Percentiles rank a stretch among this genome's conserved stretches.
phyloP scores from a whole-genome alignment of 2,797 vertebrate species.

The Pantherophis vulpinus region DNA sequence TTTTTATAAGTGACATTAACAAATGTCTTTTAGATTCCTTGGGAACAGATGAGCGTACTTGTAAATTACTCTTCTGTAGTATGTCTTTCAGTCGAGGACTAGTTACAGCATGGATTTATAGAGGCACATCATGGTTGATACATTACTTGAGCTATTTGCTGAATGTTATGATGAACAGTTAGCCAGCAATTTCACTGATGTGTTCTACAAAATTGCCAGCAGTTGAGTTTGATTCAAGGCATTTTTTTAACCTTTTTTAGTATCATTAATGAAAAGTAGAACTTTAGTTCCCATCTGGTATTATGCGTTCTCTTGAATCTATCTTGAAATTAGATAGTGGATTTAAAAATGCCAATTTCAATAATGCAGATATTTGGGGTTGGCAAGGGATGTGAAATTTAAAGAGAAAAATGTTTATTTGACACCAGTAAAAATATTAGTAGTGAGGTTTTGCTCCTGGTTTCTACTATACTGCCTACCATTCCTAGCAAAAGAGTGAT shows the following conservation, averaged over 20 bases:
- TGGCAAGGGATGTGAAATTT: background rate
- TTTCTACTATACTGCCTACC: background rate
- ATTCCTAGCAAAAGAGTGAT: background rate
- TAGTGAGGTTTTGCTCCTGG: background rate
- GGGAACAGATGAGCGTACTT: background rate
- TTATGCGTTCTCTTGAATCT: too few species aligned
- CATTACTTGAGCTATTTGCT: background rate
- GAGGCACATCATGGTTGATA: background rate
- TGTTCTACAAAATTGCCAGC: background rate
- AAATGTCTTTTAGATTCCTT: constrained; percentile 19
- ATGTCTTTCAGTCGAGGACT: background rate
- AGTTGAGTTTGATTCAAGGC: background rate
- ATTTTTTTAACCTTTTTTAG: background rate
- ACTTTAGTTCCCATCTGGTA: background rate
- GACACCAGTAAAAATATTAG: background rate
- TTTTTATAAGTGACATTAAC: constrained; percentile 40
- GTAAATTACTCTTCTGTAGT: background rate
- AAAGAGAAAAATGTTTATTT: background rate
- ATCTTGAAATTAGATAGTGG: background rate
- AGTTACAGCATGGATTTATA: background rate
- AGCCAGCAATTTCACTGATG: background rate
- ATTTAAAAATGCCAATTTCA: background rate
- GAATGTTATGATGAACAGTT: background rate
- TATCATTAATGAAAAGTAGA: background rate
- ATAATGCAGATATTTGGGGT: background rate